Percentiles rank a stretch among this genome's conserved stretches.
Conservation (phyloP, 1,140 invertebrate species). For the Adoxophyes honmai region DNA sequence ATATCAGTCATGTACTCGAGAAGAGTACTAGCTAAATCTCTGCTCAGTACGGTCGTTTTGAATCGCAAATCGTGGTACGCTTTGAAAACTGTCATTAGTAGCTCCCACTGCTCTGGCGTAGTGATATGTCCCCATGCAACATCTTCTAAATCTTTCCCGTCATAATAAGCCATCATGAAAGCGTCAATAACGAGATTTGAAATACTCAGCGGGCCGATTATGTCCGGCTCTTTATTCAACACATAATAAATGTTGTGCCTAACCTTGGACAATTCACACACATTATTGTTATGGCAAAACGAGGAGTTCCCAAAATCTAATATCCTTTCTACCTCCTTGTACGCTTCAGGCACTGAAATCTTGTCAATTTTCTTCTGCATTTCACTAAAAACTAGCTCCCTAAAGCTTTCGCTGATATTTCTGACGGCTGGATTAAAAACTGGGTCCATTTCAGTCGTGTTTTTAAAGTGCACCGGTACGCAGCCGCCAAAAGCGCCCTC, state of each 20-base stretch:
- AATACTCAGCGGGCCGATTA: constrained; percentile 50
- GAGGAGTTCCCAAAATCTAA: constrained; percentile 47
- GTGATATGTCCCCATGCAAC: constrained; percentile 55
- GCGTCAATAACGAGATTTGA: constrained; percentile 52
- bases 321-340: constrained; percentile 39
- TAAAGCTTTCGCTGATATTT: constrained; percentile 39
- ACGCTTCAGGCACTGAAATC: constrained; percentile 40
- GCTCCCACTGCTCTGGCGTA: constrained; percentile 33
- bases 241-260: constrained; percentile 36
- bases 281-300: constrained; percentile 35
- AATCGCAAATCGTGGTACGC: constrained; percentile 53
- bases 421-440: constrained; percentile 55
- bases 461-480: constrained; percentile 39
- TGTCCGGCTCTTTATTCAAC: constrained; percentile 39
- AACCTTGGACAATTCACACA: constrained; percentile 43
- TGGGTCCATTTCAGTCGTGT: constrained; percentile 33
- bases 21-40: constrained; percentile 45
- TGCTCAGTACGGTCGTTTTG: constrained; percentile 42
- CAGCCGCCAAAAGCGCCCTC: constrained; percentile 44
- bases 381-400: constrained; percentile 35
- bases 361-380: constrained; percentile 41
- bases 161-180: constrained; percentile 62
- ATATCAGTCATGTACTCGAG: constrained; percentile 41
- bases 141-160: constrained; percentile 40
- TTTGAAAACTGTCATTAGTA: constrained; percentile 35